Conservation (phyloP, 1,140 invertebrate species). For the Drosophila aff. region DNA sequence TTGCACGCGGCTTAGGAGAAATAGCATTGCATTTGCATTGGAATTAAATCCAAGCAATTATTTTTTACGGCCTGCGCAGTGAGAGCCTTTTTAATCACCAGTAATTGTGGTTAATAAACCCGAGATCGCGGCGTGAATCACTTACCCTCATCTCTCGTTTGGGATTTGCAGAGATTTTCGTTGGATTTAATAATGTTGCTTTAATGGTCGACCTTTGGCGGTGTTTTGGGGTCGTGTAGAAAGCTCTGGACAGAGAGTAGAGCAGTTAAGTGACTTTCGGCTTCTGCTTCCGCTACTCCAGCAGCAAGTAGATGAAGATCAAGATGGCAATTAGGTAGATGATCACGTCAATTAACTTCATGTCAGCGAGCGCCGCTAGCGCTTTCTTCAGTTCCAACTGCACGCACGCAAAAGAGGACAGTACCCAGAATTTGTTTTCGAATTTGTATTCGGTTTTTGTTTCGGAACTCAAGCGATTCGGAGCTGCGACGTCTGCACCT, state of each 20-base stretch:
- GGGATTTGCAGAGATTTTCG: conserved; percentile 16
- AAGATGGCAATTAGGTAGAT: conserved; percentile 81
- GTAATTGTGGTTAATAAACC: conserved; percentile 61
- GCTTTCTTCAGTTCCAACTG: conserved; percentile 59
- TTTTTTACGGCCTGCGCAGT: conserved; percentile 27
- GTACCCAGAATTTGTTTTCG: conserved; percentile 6
- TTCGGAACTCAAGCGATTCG: conserved; percentile 11
- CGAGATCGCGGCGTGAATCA: conserved; percentile 23
- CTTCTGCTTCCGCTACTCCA: conserved; percentile 62
- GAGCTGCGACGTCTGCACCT: conserved; percentile 65
- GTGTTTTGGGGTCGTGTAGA: conserved; percentile 40
- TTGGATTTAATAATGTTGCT: conserved; percentile 24
- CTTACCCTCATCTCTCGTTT: conserved; percentile 68
- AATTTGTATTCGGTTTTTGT: background rate
- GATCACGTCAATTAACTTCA: conserved; percentile 85
- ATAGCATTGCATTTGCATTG: conserved; percentile 51
- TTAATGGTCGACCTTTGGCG: conserved; percentile 9
- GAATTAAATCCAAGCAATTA: conserved; percentile 36
- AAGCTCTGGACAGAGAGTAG: conserved; percentile 51
- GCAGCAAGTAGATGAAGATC: conserved; percentile 80
- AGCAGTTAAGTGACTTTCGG: conserved; percentile 51
- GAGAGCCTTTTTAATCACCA: conserved; percentile 42
- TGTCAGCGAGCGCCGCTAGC: conserved; percentile 72
- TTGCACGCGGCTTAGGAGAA: conserved; percentile 16
- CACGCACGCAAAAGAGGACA: conserved; percentile 28